These are phyloP conservation scores for Ambastaia sidthimunki DNA, from an alignment of 2,797 vertebrate species.

Conservation along the genomic window DNA sequence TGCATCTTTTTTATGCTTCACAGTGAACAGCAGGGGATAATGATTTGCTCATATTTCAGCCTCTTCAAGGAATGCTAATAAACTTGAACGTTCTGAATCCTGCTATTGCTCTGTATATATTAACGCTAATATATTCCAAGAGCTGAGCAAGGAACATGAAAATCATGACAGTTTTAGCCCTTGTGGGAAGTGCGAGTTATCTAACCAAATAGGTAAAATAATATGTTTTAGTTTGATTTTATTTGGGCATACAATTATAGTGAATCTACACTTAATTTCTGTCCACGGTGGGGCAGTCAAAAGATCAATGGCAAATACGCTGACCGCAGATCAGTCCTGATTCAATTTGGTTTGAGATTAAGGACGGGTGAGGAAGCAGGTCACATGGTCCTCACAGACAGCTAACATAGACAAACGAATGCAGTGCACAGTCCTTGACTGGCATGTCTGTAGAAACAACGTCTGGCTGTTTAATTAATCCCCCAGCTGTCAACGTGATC, in stretches of 20 bases:
- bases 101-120: slow-evolving; percentile 39
- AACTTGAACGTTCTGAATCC: slow-evolving; percentile 29
- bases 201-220: slow-evolving; percentile 21
- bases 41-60: slow-evolving; percentile 39
- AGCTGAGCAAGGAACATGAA: slow-evolving; percentile 16
- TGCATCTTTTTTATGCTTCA: slow-evolving; percentile 10
- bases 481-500: slow-evolving; percentile 69
- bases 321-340: slow-evolving; percentile 24
- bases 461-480: slow-evolving; percentile 76
- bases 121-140: slow-evolving; percentile 27
- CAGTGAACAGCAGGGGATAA: slow-evolving; percentile 40
- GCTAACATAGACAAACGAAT: slow-evolving; percentile 61
- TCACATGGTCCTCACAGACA: slow-evolving; percentile 51
- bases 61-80: slow-evolving; percentile 46
- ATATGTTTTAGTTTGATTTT: slow-evolving; percentile 17
- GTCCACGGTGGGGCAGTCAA: neutral
- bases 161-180: neutral
- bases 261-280: slow-evolving; percentile 7
- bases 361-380: neutral
- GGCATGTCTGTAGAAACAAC: slow-evolving; percentile 64
- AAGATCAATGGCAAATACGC: slow-evolving; percentile 44
- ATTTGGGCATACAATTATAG: neutral
- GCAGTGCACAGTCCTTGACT: slow-evolving; percentile 61
- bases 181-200: neutral
- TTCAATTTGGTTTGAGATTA: slow-evolving; percentile 19